Evolutionary conservation across 2,888 invertebrate genomes (phyloP).

Genomic region (Callosobruchus maculatus): DNA sequence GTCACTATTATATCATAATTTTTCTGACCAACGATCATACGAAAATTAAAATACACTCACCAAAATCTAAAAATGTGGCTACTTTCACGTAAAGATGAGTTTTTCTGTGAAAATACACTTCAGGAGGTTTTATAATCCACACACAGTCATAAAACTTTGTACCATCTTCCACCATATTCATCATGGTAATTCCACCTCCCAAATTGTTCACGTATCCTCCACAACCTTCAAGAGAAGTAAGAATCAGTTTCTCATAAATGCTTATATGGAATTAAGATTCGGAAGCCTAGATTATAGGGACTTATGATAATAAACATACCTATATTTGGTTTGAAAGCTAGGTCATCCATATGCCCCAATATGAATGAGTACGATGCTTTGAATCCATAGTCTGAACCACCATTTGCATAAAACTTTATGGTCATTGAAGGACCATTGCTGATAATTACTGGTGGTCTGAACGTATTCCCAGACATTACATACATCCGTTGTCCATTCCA

Average conservation of each 20-base stretch:
- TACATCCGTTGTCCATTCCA: constrained; percentile 64
- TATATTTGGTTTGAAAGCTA: constrained; percentile 27
- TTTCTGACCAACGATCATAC: too few species aligned
- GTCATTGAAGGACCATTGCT: constrained; percentile 61
- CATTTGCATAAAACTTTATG: constrained; percentile 67
- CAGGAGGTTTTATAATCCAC: constrained; percentile 67
- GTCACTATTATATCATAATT: too few species aligned
- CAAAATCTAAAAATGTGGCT: constrained; percentile 39
- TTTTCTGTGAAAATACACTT: constrained; percentile 61
- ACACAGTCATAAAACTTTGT: constrained; percentile 64
- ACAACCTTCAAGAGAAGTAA: constrained; percentile 53
- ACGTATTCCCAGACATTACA: constrained; percentile 62
- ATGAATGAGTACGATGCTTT: constrained; percentile 54
- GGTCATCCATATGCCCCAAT: constrained; percentile 25
- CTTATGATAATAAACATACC: constrained; percentile 24
- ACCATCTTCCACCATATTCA: constrained; percentile 62
- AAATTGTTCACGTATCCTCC: constrained; percentile 68
- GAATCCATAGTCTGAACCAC: constrained; percentile 63
- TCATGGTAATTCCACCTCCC: constrained; percentile 72
- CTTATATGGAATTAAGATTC: too few species aligned
- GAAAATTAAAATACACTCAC: too few species aligned
- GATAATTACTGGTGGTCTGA: constrained; percentile 65
- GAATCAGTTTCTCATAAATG: neutral
- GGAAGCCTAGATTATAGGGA: neutral
- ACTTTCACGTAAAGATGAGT: constrained; percentile 62